Conservation (phyloP, 2,113 vertebrate genomes). For the Clarias magur region DNA sequence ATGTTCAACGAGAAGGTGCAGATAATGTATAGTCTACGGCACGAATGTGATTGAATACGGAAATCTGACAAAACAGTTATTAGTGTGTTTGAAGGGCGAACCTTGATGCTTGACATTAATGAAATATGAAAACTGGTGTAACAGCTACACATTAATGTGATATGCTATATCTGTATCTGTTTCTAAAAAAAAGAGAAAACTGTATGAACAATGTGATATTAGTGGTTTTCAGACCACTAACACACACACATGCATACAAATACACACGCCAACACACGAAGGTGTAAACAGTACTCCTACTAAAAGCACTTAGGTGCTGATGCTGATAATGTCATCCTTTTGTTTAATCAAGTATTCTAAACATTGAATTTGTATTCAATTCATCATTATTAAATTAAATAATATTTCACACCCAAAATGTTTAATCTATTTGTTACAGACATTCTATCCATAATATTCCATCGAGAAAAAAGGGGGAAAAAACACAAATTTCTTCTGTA, state of each 20-base stretch:
- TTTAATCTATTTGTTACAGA: background rate
- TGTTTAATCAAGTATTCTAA: background rate
- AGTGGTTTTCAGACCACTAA: conserved; percentile 72
- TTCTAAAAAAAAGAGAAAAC: background rate
- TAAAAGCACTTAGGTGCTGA: background rate
- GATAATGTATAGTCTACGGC: background rate
- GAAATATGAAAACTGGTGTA: conserved; percentile 82
- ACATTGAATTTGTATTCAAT: background rate
- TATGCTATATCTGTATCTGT: no score
- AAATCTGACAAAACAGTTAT: no score
- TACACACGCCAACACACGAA: conserved; percentile 51
- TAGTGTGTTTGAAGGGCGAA: no score
- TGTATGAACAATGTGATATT: conserved; percentile 63
- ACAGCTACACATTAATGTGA: background rate
- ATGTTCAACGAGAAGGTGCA: conserved; percentile 9
- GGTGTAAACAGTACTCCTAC: conserved; percentile 60
- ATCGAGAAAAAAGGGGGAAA: background rate
- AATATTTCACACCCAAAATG: background rate
- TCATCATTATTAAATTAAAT: background rate
- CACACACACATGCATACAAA: conserved; percentile 47
- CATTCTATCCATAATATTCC: background rate
- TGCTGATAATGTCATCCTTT: background rate
- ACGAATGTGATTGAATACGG: background rate
- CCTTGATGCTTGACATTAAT: conserved; percentile 67
- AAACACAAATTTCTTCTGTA: background rate